Evolutionary conservation across 2,797 vertebrate genomes (phyloP).

Genomic region (Macropus fuliginosus): DNA sequence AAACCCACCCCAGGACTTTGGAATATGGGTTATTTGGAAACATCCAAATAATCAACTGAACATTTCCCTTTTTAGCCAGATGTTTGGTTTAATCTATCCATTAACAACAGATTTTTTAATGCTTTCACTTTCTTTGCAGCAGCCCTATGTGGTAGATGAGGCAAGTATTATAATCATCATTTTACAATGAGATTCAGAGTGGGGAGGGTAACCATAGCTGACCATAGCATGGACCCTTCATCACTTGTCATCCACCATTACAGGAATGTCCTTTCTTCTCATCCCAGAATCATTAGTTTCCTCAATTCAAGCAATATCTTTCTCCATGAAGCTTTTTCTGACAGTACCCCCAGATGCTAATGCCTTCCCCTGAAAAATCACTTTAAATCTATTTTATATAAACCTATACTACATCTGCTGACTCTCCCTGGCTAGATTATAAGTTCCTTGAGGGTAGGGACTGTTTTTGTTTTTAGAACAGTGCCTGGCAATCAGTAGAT

Average conservation of each 20-base stretch:
- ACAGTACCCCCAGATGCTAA: not conserved
- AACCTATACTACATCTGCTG: not conserved
- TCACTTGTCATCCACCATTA: not conserved
- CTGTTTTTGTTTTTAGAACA: not conserved
- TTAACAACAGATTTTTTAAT: not conserved
- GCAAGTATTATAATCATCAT: not conserved
- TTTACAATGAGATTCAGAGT: not conserved
- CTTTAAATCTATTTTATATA: not conserved
- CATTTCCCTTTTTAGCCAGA: not conserved
- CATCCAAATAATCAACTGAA: not conserved
- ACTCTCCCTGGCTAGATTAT: not conserved
- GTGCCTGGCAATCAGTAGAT: not conserved
- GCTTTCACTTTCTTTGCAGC: not conserved
- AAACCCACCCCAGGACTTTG: conserved; percentile 10
- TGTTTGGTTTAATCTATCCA: not conserved
- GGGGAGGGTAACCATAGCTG: not conserved
- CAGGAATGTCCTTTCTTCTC: not conserved
- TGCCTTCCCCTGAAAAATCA: conserved; percentile 26
- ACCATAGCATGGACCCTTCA: not conserved
- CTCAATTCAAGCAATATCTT: not conserved
- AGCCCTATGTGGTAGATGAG: not conserved
- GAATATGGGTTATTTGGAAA: not conserved
- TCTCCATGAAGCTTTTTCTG: not conserved
- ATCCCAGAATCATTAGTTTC: not conserved
- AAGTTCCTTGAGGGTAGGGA: not conserved